phyloP scores from a whole-genome alignment of 2,797 vertebrate species.

The Pachyuromys duprasi region DNA sequence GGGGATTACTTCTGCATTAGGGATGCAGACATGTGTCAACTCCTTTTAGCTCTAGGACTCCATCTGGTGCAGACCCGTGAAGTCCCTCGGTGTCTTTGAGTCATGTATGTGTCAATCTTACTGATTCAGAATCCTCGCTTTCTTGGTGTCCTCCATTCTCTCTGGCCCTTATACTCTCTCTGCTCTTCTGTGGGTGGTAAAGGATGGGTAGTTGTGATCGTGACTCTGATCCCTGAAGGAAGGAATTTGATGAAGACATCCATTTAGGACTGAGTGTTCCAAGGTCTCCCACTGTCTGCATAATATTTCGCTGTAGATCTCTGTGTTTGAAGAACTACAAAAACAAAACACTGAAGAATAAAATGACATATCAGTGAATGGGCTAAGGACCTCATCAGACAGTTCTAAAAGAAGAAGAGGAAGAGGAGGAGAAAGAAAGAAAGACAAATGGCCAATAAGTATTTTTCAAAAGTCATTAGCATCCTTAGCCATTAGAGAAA shows the following conservation, averaged over 20 bases:
- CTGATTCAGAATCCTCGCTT: not conserved
- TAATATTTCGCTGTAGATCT: not conserved
- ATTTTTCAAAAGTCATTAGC: not conserved
- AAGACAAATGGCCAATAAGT: not conserved
- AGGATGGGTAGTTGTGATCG: not conserved
- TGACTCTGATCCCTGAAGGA: not conserved
- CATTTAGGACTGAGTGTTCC: not conserved
- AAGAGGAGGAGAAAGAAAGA: not conserved
- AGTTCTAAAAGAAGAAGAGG: not conserved
- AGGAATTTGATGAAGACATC: not conserved
- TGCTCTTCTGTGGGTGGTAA: not conserved
- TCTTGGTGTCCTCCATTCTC: not conserved
- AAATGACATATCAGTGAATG: not conserved
- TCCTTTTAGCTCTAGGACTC: no score
- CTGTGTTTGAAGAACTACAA: not conserved
- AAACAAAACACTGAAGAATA: not conserved
- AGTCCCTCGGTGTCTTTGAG: not conserved
- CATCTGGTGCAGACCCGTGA: not conserved
- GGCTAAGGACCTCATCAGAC: not conserved
- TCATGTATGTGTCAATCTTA: not conserved
- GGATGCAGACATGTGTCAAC: no score
- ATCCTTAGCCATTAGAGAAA: not conserved
- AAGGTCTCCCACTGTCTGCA: not conserved
- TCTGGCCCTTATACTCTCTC: not conserved
- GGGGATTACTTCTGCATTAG: not conserved